Conservation (phyloP, 2,888 invertebrate species). For the Salticus scenicus region DNA sequence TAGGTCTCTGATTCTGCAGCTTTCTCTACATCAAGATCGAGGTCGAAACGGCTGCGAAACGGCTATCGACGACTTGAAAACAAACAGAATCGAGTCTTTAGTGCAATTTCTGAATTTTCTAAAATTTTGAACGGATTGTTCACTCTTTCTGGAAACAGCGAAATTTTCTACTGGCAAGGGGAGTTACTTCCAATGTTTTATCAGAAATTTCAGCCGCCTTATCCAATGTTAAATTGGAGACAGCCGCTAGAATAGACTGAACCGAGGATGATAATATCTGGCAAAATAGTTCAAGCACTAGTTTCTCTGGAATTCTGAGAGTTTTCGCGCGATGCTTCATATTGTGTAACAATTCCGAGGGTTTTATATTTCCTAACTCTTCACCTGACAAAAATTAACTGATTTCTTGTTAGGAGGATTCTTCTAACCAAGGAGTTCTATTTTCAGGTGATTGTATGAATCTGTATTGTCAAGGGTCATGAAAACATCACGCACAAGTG, state of each 20-base stretch:
- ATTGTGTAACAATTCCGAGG: too few species aligned
- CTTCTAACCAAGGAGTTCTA: neutral
- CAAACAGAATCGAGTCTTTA: too few species aligned
- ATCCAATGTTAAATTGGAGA: constrained; percentile 15
- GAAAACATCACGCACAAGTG: neutral
- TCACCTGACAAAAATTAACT: neutral
- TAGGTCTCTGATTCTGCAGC: neutral
- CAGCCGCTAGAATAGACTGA: neutral
- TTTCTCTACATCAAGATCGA: too few species aligned
- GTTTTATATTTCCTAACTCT: neutral
- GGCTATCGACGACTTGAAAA: too few species aligned
- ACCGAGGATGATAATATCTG: constrained; percentile 12
- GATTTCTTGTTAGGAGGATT: constrained; percentile 4
- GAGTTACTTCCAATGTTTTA: constrained; percentile 29
- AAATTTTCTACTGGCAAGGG: too few species aligned
- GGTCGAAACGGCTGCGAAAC: too few species aligned
- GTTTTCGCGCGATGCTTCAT: neutral
- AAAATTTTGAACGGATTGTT: too few species aligned
- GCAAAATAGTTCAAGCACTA: constrained; percentile 20
- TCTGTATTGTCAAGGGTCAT: constrained; percentile 4
- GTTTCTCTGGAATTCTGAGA: neutral
- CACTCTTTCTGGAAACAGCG: too few species aligned
- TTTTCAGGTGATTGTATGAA: neutral
- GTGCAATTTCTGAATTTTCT: too few species aligned
- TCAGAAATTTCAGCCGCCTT: too few species aligned